A percentile compares a stretch with the other conserved stretches of the same genome.
Evolutionary conservation across 2,797 vertebrate genomes (phyloP).

Genomic region (Valencia hispanica): DNA sequence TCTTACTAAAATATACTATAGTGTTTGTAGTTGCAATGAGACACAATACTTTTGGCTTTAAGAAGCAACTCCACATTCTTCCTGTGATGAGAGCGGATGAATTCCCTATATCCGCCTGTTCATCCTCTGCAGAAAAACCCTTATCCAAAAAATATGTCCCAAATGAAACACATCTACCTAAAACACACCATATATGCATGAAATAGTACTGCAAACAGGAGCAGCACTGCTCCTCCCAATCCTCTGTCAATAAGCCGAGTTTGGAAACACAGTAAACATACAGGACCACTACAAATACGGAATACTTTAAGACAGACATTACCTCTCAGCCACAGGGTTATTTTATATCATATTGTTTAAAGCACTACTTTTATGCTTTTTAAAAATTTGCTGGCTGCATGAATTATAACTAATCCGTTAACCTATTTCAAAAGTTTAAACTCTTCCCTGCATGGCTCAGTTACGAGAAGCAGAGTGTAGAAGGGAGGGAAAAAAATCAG

Average conservation of each 20-base stretch:
- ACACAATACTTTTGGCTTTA: conserved; percentile 23
- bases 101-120: conserved; percentile 27
- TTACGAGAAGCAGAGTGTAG: conserved; percentile 38
- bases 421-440: conserved; percentile 75
- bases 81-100: conserved; percentile 21
- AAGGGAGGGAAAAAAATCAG: background rate
- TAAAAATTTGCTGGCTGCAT: conserved; percentile 82
- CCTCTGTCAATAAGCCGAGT: conserved; percentile 74
- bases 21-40: background rate
- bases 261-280: conserved; percentile 79
- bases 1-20: background rate
- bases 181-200: conserved; percentile 39
- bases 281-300: conserved; percentile 55
- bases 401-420: conserved; percentile 77
- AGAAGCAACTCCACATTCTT: conserved; percentile 45
- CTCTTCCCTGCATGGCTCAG: conserved; percentile 51
- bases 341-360: conserved; percentile 84
- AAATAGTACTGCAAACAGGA: conserved; percentile 15
- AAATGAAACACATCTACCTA: conserved; percentile 52
- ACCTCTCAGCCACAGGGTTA: conserved; percentile 77
- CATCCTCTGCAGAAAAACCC: conserved; percentile 40
- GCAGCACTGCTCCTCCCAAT: conserved; percentile 54
- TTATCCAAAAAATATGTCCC: conserved; percentile 60
- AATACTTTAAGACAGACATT: conserved; percentile 71
- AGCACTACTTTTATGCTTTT: conserved; percentile 75